Evolutionary conservation across 2,797 vertebrate genomes (phyloP), one percentile per base, ranked within the genome.

Genomic region (Enteromius fasciolatus): DNA sequence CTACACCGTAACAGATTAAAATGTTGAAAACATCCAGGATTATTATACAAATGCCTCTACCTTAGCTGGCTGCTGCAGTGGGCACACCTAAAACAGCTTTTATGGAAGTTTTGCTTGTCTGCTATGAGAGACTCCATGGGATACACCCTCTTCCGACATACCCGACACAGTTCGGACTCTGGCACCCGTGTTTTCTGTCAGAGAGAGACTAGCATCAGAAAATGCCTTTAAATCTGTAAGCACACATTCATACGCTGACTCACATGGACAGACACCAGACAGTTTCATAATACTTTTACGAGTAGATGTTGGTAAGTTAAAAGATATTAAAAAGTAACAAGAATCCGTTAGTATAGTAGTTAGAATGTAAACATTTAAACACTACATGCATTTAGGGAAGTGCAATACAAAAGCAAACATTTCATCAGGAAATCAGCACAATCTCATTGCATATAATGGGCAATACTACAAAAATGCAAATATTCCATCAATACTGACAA

Each of bases 31-130:
- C n/a, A 59, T 28, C 0, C 18, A 54, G 20, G 5, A 78, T 67
- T 67, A 1, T 6, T 73, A 54, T 25, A 50, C 64, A 64, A 23
- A 25, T 46, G 9, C 4, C 15, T 83, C 93, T 92, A 99, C 98
- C 98, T 98, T 91, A 99, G 92, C 85, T 96, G 97, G 90, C 95
- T 97, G 90, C 91, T 92, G 88, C 98, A 99, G 83, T 99, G 96
- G 46, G 96, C 93, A 90, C 98, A 99, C 87, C 97, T 93, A 87
- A 99, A 99, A 89, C 98, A 99, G 61, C 91, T 96, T 92, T 97
- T 99, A 97, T 99, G 98, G 94, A 97, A 99, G 93, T 93, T 97
- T 93, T 97, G 96, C 90, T 96, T 96, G 96, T 99, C 97, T 0
- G 96, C 96, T 77, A 96, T 91, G 70, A 99, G 94, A 63, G 93